These are phyloP conservation scores for Strigamia crassipes DNA, from an alignment of 2,888 invertebrate genomes.

Conservation along the genomic window DNA sequence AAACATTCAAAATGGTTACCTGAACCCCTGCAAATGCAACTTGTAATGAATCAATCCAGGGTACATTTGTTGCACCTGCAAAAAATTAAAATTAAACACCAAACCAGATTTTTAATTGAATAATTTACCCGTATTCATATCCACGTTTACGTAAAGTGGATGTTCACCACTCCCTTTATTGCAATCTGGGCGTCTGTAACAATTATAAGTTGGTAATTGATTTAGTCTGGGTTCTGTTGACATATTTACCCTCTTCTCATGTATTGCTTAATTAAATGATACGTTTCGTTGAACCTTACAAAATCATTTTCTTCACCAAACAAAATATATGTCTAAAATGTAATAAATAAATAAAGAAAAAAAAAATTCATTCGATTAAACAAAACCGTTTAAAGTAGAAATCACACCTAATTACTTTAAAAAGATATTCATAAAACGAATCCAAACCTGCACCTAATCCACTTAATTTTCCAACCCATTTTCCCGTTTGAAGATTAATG, in stretches of 20 bases:
- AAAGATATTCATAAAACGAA: constrained; percentile 68
- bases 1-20: constrained; percentile 56
- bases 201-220: not conserved
- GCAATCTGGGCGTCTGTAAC: constrained; percentile 61
- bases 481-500: constrained; percentile 67
- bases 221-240: not conserved
- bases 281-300: constrained; percentile 66
- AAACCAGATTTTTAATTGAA: not conserved
- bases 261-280: constrained; percentile 64
- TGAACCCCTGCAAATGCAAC: constrained; percentile 61
- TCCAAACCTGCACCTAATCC: constrained; percentile 69
- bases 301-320: constrained; percentile 66
- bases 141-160: constrained; percentile 69
- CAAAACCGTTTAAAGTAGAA: not conserved
- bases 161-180: constrained; percentile 65
- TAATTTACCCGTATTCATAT: constrained; percentile 65
- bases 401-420: constrained; percentile 62
- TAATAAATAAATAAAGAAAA: no score
- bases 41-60: constrained; percentile 70
- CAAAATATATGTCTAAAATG: constrained; percentile 62
- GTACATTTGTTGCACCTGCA: constrained; percentile 61
- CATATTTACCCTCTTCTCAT: constrained; percentile 61
- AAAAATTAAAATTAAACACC: not conserved
- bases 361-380: constrained; percentile 3
- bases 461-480: constrained; percentile 66